A percentile compares a stretch with the other conserved stretches of the same genome.
These are phyloP conservation scores for Scarus forsteni DNA, from an alignment of 2,797 vertebrate species.

Conservation along the genomic window DNA sequence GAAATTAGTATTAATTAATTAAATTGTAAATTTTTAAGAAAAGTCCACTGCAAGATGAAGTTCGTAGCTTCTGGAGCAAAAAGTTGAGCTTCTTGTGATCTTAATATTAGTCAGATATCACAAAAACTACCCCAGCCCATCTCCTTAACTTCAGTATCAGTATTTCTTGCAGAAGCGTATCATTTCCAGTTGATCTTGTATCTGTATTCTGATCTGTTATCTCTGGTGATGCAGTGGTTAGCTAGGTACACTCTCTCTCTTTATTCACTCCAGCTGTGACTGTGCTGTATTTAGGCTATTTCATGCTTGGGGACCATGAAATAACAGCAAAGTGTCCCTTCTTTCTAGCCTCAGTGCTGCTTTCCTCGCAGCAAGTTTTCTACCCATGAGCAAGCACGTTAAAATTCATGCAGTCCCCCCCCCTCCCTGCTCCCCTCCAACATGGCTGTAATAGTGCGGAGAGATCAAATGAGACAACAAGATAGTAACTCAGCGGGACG, in stretches of 20 bases:
- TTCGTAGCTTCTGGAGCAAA: no score
- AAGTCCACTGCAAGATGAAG: no score
- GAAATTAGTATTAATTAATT: no score
- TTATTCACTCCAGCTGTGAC: conserved; percentile 52
- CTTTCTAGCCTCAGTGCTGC: conserved; percentile 20
- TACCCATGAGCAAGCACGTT: conserved; percentile 46
- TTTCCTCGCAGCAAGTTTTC: conserved; percentile 32
- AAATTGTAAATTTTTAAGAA: no score
- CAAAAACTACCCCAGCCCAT: no score
- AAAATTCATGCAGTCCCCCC: conserved; percentile 25
- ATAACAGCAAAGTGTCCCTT: conserved; percentile 56
- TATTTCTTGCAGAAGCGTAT: no score
- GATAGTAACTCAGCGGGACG: conserved; percentile 40
- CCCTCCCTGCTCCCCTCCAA: conserved; percentile 26
- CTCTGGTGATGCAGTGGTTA: conserved; percentile 25
- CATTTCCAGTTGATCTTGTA: conserved; percentile 27
- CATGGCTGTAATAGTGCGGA: conserved; percentile 14
- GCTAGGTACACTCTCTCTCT: conserved; percentile 32
- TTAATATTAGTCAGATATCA: no score
- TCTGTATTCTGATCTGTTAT: conserved; percentile 58
- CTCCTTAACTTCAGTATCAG: no score
- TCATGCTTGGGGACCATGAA: conserved; percentile 66
- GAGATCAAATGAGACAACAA: conserved; percentile 57
- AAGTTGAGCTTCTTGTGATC: no score
- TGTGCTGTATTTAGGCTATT: conserved; percentile 63